A percentile compares a stretch with the other conserved stretches of the same genome.
Conservation (phyloP, 1,140 invertebrate species). For the Periplaneta americana region DNA sequence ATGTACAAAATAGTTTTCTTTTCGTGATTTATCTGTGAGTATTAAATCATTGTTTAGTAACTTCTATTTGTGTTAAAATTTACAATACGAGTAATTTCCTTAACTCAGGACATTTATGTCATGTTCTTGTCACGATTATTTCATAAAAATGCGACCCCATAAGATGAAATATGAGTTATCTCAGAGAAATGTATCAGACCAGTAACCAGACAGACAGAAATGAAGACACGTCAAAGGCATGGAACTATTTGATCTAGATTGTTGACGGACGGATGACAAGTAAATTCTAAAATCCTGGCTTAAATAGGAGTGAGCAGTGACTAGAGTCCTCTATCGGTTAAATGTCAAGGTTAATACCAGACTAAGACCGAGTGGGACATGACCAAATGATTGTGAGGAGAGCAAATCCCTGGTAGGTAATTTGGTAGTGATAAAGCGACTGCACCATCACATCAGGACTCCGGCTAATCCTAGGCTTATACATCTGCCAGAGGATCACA, state of each 20-base stretch:
- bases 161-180: too few relatives aligned
- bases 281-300: neutral
- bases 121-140: too few relatives aligned
- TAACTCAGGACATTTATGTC: too few relatives aligned
- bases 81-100: too few relatives aligned
- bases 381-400: neutral
- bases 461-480: neutral
- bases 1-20: too few relatives aligned
- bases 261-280: neutral
- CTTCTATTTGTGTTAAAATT: too few relatives aligned
- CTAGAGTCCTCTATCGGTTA: neutral
- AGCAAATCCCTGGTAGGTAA: neutral
- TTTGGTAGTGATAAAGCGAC: neutral
- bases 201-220: too few relatives aligned
- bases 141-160: too few relatives aligned
- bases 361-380: neutral
- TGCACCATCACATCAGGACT: neutral
- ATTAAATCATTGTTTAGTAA: too few relatives aligned
- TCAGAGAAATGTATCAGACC: too few relatives aligned
- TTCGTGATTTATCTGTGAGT: too few relatives aligned
- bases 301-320: neutral
- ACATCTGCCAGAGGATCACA: neutral
- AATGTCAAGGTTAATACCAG: neutral
- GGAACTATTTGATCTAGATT: neutral
- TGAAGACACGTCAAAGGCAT: neutral